Conservation (phyloP, 2,113 vertebrate genomes). For the Coracopsis vasa region DNA sequence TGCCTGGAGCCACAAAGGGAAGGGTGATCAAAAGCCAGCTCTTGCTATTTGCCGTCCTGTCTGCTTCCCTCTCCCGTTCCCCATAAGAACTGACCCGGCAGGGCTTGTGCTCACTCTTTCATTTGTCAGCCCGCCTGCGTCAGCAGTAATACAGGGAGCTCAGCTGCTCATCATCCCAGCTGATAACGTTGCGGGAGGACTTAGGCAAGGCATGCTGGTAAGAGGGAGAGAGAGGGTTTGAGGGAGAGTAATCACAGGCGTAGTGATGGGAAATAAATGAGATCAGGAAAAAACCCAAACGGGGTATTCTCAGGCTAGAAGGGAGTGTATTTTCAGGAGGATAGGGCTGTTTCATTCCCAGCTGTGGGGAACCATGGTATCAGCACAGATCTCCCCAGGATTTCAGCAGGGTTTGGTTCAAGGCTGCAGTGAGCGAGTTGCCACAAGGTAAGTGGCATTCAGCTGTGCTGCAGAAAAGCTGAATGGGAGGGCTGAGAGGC, state of each 20-base stretch:
- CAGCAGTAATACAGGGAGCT: conserved; percentile 32
- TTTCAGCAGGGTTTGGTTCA: not conserved
- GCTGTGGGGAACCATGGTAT: not conserved
- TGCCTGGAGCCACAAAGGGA: not conserved
- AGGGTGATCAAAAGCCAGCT: not conserved
- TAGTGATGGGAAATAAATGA: conserved; percentile 17
- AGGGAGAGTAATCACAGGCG: conserved; percentile 20
- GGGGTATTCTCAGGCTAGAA: not conserved
- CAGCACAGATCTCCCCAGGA: not conserved
- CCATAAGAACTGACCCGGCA: not conserved
- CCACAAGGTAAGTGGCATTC: not conserved
- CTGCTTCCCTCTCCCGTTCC: not conserved
- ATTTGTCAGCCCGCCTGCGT: not conserved
- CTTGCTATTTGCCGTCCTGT: not conserved
- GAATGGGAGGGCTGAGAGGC: not conserved
- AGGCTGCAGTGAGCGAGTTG: not conserved
- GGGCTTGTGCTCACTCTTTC: not conserved
- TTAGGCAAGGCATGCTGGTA: conserved; percentile 12
- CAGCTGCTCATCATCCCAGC: not conserved
- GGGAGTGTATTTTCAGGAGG: not conserved
- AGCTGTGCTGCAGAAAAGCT: not conserved
- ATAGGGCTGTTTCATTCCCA: not conserved
- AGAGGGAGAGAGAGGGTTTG: not conserved
- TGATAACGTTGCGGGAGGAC: conserved; percentile 35
- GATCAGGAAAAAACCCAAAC: not conserved